Evolutionary conservation across 2,113 vertebrate species (phyloP), one percentile per base, ranked within the genome.

Genomic region (Anolis sagrei): DNA sequence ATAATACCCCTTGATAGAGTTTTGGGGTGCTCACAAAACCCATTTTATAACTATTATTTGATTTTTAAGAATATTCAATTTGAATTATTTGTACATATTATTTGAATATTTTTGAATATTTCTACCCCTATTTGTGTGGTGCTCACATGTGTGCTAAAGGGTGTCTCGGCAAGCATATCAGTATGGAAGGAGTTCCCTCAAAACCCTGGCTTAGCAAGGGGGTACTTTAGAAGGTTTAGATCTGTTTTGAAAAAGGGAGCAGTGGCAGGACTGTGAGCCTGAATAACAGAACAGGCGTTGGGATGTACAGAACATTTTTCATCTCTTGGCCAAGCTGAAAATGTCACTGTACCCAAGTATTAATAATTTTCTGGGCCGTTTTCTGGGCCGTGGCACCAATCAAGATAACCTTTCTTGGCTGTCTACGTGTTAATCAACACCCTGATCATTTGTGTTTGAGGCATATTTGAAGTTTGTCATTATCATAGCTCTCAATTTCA

Each of bases 391-490:
- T 90, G 74, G 77, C 93, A 84, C 86, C 86, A 91, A 87, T 88
- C 91, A 91, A 88, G 85, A 83, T 66, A 89, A 73, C 91, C 89
- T 91, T 44, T 85, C 83, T 85, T 86, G 39, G 76, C 87, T 91
- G 89, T 92, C 92, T 90, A 90, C 39, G 76, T 87, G 76, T 87
- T 94, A 93, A 91, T 93, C 91, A 66, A 83, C 87, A 89, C 74
- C 88, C 62, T 77, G 86, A 89, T 90, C 62, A 74, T 86, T 90
- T n/a, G 51, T 82, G 87, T 64, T 79, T 25, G 81, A 89, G 82
- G 39, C n/a, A 13, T 74, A 69, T 82, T 87, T 29, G n/a, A 80
- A 64, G 69, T 81, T 49, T 73, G 54, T 49, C 39, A 36, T 86
- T 48, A 75, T 75, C 14, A 32, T 16, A 66, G 8, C 51, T 75